Evolutionary conservation across 2,797 vertebrate genomes (phyloP), one percentile per base, ranked within the genome.

Genomic region (Coregonus sp.): DNA sequence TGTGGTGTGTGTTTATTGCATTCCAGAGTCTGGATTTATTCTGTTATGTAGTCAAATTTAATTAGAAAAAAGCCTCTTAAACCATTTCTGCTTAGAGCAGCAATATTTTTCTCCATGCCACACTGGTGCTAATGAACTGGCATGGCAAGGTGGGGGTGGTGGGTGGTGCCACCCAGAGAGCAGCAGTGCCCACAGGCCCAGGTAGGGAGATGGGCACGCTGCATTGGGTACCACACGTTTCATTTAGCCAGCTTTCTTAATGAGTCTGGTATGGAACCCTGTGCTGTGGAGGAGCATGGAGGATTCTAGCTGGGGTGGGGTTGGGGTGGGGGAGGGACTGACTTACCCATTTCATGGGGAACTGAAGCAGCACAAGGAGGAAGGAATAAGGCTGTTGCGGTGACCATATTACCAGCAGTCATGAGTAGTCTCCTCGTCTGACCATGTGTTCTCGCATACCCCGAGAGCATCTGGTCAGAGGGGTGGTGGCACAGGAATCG

Each of bases 91-190:
- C 83, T 70, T 69, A 82, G 73, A 76, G 78, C 82, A 87, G 78
- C 75, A 83, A 75, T 77, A 16, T 81, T 78, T 37, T 63, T 80
- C 83, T 84, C 87, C 83, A 90, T 85, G 86, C 81, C 90, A 40
- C 69, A 81, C 77, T 77, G 81, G 81, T 87, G 67, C 78, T 90
- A 91, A 91, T 91, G 90, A 90, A 86, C 81, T 72, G 76, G 72
- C 77, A 80, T 82, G 77, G 75, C 83, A 85, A 80, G 63, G 80
- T 76, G 77, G 33, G 33, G 31, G 31, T 33, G 31, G 31, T 33
- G 31, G 31, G 31, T 3, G 12, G 37, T 70, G 85, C 81, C 76
- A 76, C 70, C 76, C 78, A 70, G 72, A 33, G 31, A 33, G 31
- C 31, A 33, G 31, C 31, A 90, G 70, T 75, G 72, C 85, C 84